Evolutionary conservation across 1,140 invertebrate genomes (phyloP).

Genomic region (Pseudomyrmex concolor): DNA sequence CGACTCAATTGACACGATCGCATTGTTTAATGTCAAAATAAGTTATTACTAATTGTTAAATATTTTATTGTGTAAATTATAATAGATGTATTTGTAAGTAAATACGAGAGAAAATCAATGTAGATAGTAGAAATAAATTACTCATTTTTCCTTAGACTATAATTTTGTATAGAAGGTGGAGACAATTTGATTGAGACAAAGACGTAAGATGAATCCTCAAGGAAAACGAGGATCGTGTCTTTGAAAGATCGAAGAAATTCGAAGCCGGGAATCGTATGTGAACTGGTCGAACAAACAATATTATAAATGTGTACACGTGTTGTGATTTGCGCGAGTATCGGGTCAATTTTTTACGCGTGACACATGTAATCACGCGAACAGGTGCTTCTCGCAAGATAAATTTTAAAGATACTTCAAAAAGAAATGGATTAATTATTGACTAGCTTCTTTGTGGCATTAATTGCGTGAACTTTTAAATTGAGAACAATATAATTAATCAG

Average conservation of each 20-base stretch:
- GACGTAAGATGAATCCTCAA: not conserved
- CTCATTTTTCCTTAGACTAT: not conserved
- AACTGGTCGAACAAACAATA: constrained; percentile 24
- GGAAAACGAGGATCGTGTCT: not conserved
- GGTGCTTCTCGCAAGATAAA: not conserved
- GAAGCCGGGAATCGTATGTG: constrained; percentile 9
- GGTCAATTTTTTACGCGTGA: constrained; percentile 33
- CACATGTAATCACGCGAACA: constrained; percentile 29
- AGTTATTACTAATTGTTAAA: not conserved
- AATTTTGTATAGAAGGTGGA: too few relatives aligned
- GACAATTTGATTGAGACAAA: too few relatives aligned
- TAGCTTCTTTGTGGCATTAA: constrained; percentile 31
- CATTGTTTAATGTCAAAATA: not conserved
- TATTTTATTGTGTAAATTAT: constrained; percentile 3
- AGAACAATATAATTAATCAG: constrained; percentile 31
- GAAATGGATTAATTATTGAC: constrained; percentile 48
- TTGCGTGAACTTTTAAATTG: not conserved
- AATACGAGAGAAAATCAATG: not conserved
- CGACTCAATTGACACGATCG: not conserved
- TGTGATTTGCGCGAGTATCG: not conserved
- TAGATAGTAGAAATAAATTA: not conserved
- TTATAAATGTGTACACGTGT: constrained; percentile 33
- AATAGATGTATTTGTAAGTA: constrained; percentile 6
- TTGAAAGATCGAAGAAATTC: constrained; percentile 20
- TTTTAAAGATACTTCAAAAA: not conserved